phyloP scores from a whole-genome alignment of 2,797 vertebrate genomes.

The Borostomias antarcticus region DNA sequence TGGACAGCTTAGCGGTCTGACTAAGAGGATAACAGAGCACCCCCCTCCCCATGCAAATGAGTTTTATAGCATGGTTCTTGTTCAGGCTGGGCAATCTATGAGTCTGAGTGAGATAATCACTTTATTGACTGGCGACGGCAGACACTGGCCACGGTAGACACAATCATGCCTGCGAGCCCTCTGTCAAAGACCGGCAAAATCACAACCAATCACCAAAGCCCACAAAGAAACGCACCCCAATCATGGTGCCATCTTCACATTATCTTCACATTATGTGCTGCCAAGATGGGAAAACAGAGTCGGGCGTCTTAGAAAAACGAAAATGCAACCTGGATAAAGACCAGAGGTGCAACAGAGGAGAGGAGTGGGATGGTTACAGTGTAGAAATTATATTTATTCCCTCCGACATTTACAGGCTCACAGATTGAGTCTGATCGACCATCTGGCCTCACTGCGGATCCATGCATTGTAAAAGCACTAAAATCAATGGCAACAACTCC shows the following conservation, averaged over 20 bases:
- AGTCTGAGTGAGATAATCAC: neutral
- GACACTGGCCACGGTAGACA: conserved; percentile 1
- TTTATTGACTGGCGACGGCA: too few relatives aligned
- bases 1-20: too few relatives aligned
- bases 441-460: conserved; percentile 77
- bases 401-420: conserved; percentile 65
- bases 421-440: conserved; percentile 71
- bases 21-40: too few relatives aligned
- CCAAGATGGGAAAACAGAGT: neutral
- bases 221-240: neutral
- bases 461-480: conserved; percentile 70
- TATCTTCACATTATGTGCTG: neutral
- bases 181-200: neutral
- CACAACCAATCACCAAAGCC: conserved; percentile 13
- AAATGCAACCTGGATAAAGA: neutral
- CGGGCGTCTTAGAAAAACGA: conserved; percentile 29
- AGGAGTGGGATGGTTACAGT: conserved; percentile 39
- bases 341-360: conserved; percentile 10
- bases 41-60: too few relatives aligned
- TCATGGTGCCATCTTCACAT: neutral
- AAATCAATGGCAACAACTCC: conserved; percentile 76
- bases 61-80: neutral
- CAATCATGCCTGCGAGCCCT: neutral
- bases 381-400: conserved; percentile 53
- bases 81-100: neutral